phyloP scores from a whole-genome alignment of 2,888 invertebrate species.

The Cantharis flavilabris region DNA sequence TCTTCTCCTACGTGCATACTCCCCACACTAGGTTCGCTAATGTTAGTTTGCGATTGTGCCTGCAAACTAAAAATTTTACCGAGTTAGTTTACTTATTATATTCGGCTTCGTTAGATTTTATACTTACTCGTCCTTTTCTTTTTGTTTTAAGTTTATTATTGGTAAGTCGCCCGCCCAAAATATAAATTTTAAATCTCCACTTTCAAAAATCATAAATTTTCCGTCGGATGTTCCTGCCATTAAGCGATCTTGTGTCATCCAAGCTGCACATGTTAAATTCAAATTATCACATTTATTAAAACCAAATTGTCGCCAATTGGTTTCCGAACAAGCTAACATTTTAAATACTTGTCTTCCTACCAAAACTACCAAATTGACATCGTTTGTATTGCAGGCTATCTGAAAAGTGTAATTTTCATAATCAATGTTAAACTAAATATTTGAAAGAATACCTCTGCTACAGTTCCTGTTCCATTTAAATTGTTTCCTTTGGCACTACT shows the following conservation, averaged over 20 bases:
- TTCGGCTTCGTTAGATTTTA: not conserved
- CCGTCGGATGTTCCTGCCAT: slow-evolving; percentile 80
- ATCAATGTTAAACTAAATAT: not conserved
- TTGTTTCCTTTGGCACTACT: slow-evolving; percentile 74
- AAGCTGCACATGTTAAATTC: slow-evolving; percentile 75
- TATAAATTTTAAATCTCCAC: slow-evolving; percentile 77
- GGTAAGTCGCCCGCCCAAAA: slow-evolving; percentile 66
- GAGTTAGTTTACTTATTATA: not conserved
- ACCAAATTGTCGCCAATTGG: slow-evolving; percentile 80
- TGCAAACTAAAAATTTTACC: slow-evolving; percentile 5
- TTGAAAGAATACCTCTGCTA: slow-evolving; percentile 58
- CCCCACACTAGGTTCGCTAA: slow-evolving; percentile 45
- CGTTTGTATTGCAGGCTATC: slow-evolving; percentile 79
- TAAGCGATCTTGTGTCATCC: slow-evolving; percentile 83
- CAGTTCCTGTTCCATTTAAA: slow-evolving; percentile 69
- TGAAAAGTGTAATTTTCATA: slow-evolving; percentile 54
- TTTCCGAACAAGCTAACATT: slow-evolving; percentile 76
- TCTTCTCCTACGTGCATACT: slow-evolving; percentile 41
- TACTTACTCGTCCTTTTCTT: slow-evolving; percentile 57
- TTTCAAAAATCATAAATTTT: slow-evolving; percentile 78
- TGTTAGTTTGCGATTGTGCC: slow-evolving; percentile 54
- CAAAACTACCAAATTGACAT: slow-evolving; percentile 74
- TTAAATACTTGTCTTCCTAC: slow-evolving; percentile 70
- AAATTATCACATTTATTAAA: slow-evolving; percentile 81
- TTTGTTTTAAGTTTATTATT: slow-evolving; percentile 66